These are phyloP conservation scores for Pocillopora verrucosa DNA, from an alignment of 64 coral and sea anemone species.

Conservation along the genomic window DNA sequence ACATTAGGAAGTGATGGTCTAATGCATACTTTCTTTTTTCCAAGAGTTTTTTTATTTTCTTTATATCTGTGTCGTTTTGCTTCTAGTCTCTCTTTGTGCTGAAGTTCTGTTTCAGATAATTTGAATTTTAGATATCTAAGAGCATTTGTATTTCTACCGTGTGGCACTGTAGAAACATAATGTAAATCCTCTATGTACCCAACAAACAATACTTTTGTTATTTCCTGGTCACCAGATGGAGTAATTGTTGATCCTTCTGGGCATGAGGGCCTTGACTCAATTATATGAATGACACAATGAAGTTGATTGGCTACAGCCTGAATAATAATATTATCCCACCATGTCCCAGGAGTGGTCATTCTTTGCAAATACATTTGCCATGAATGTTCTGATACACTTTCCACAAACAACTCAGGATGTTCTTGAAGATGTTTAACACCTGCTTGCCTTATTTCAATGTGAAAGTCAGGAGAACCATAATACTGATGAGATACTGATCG, in stretches of 20 bases:
- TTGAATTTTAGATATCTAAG: too few species aligned
- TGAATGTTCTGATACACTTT: conserved; percentile 47
- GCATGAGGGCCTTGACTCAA: conserved; percentile 53
- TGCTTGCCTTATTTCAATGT: conserved; percentile 50
- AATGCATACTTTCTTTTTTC: conserved; percentile 38
- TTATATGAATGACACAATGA: conserved; percentile 71
- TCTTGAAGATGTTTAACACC: conserved; percentile 61
- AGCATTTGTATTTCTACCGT: conserved; percentile 46
- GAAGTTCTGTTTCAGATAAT: too few species aligned
- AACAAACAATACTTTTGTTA: conserved; percentile 53
- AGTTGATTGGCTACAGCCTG: conserved; percentile 72
- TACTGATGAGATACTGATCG: conserved; percentile 60
- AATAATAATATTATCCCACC: conserved; percentile 65
- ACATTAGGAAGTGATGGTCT: not conserved
- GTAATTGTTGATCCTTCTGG: conserved; percentile 61
- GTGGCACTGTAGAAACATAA: conserved; percentile 70
- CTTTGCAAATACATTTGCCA: conserved; percentile 49
- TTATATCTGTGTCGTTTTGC: too few species aligned
- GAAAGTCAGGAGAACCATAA: conserved; percentile 62
- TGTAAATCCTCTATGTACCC: conserved; percentile 72
- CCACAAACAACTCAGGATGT: conserved; percentile 70
- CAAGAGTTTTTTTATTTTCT: conserved; percentile 37
- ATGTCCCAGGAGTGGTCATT: conserved; percentile 63
- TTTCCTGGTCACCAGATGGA: conserved; percentile 19
- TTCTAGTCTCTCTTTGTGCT: too few species aligned